Evolutionary conservation across 2,888 invertebrate species (phyloP).

Genomic region (Rhagonycha lutea): DNA sequence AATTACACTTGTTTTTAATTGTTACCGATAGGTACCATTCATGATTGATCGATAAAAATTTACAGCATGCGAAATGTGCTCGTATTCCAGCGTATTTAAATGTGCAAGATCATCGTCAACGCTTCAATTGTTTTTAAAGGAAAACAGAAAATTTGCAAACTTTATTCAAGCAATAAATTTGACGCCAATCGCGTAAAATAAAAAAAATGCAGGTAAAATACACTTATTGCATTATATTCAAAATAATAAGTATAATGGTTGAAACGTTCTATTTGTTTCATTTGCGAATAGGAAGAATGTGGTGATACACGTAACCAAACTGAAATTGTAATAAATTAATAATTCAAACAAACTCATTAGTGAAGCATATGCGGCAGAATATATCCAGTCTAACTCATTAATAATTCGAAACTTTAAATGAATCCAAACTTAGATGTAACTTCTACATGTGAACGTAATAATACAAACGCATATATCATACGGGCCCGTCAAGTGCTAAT

Average conservation of each 20-base stretch:
- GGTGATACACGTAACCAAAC: conserved; percentile 35
- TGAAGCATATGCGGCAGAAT: conserved; percentile 49
- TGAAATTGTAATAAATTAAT: conserved; percentile 52
- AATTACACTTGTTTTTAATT: conserved; percentile 10
- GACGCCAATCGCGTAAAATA: background rate
- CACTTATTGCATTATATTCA: background rate
- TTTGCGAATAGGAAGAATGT: background rate
- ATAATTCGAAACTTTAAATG: conserved; percentile 54
- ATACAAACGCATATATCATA: conserved; percentile 45
- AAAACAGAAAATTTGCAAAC: background rate
- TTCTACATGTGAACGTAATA: conserved; percentile 51
- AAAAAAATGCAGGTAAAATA: background rate
- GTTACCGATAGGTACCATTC: conserved; percentile 11
- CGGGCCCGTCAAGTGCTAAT: conserved; percentile 39
- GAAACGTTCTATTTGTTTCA: background rate
- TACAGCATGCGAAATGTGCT: background rate
- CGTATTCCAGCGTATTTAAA: background rate
- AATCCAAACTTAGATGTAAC: conserved; percentile 51
- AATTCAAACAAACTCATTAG: conserved; percentile 54
- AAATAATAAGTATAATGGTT: background rate
- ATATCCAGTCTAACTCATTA: conserved; percentile 52
- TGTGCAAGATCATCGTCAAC: background rate
- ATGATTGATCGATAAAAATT: background rate
- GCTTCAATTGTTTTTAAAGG: background rate
- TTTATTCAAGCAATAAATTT: background rate